Evolutionary conservation across 2,113 vertebrate species (phyloP).

Genomic region (Cyprinus carpio): DNA sequence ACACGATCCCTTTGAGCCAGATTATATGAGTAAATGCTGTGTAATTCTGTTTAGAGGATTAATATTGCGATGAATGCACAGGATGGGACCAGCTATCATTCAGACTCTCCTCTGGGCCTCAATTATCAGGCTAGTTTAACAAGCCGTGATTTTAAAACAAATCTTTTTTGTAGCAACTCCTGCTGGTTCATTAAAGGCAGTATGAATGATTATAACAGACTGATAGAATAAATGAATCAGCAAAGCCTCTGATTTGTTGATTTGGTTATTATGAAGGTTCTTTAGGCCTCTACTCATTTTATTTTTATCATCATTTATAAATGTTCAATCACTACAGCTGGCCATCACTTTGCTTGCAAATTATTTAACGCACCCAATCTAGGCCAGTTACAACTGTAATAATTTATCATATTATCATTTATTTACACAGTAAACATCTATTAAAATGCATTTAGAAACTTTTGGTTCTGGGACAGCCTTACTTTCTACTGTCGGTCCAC

Average conservation of each 20-base stretch:
- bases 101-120: conserved; percentile 36
- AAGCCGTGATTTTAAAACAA: neutral
- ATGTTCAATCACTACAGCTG: neutral
- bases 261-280: conserved; percentile 7
- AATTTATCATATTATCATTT: conserved; percentile 14
- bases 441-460: conserved; percentile 19
- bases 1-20: conserved; percentile 38
- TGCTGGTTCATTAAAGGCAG: conserved; percentile 30
- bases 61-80: conserved; percentile 32
- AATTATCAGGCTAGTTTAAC: conserved; percentile 30
- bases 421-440: conserved; percentile 25
- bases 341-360: conserved; percentile 1
- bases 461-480: conserved; percentile 34
- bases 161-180: neutral
- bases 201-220: conserved; percentile 32
- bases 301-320: conserved; percentile 12
- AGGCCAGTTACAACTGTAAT: conserved; percentile 20
- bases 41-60: conserved; percentile 51
- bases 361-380: neutral
- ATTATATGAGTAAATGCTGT: conserved; percentile 51
- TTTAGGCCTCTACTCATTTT: neutral
- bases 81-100: neutral
- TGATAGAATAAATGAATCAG: conserved; percentile 21
- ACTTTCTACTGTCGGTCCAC: conserved; percentile 56
- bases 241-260: neutral